These are phyloP conservation scores for Aviceda subcristata DNA, from an alignment of 2,113 vertebrate genomes.

Conservation along the genomic window DNA sequence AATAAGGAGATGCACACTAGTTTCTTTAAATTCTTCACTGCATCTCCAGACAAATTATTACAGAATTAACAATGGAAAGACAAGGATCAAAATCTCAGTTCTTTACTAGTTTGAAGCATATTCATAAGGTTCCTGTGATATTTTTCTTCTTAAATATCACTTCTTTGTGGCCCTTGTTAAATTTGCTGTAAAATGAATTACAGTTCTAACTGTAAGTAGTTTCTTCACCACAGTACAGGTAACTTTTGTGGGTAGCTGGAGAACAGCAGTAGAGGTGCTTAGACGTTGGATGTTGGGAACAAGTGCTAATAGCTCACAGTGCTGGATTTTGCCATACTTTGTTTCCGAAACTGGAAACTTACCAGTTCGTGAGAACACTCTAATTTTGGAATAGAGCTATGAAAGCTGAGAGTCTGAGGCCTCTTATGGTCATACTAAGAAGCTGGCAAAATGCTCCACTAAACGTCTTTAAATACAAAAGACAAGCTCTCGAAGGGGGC, in stretches of 20 bases:
- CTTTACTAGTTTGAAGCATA: neutral
- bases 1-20: neutral
- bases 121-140: neutral
- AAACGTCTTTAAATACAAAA: neutral
- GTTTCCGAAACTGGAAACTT: constrained; percentile 1
- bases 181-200: neutral
- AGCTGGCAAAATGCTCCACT: neutral
- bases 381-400: constrained; percentile 16
- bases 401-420: constrained; percentile 26
- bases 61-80: neutral
- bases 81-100: neutral
- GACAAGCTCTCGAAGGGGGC: neutral
- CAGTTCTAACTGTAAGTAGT: neutral
- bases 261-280: neutral
- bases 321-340: neutral
- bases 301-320: neutral
- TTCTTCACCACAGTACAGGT: neutral
- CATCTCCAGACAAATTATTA: neutral
- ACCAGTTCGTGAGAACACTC: neutral
- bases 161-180: neutral
- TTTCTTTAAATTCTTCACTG: neutral
- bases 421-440: constrained; percentile 19
- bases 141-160: neutral
- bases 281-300: neutral
- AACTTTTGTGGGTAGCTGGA: neutral